Base-by-base conservation (phyloP, 2,888 invertebrate genomes). In the Pegoplata infirma region DNA sequence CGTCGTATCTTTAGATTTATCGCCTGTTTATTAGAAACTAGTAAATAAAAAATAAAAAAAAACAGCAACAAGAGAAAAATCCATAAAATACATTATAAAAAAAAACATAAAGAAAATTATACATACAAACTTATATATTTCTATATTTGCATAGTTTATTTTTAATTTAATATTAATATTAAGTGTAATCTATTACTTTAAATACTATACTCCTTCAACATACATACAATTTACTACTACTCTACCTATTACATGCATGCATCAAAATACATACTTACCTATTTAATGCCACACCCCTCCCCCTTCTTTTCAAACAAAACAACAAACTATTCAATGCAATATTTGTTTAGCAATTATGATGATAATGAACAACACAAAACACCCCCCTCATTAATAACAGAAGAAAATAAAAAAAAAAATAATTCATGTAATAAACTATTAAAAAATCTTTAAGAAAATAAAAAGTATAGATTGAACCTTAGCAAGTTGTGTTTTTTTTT, bases 21-120 rank as follows among this genome's bases (percentile, higher is more conserved):
- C 83, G 83, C 81, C 86, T 86, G 83, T 78, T 82, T 84, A 85
- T 84, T 86, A 86, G 82, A 84, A 82, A 81, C 79, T 84, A 83
- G 81, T 76, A 82, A 85, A 79, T 81, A 79, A 80, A n/a, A n/a
- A 68, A 36, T 66, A 61, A 69, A 69, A 64, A 77, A 76, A 25
- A 49, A 66, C 53, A 66, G 53, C 53, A 66, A 66, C 25, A 49
- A 59, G 23, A 72, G 64, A 63, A 47, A 68, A 63, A 63, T 36
- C 47, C 36, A 66, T 44, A 56, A 14, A 69, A 66, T 61, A 49
- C 53, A 69, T 58, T 21, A 28, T 10, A 23, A 51, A 44, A 63
- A 68, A 51, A 47, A 59, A 66, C 53, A 46, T 40, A 63, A 25
- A 67, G 28, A 68, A 21, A 72, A 68, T 28, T 75, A 68, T 74